phyloP scores from a whole-genome alignment of 2,113 vertebrate species.

The Heteronetta atricapilla region DNA sequence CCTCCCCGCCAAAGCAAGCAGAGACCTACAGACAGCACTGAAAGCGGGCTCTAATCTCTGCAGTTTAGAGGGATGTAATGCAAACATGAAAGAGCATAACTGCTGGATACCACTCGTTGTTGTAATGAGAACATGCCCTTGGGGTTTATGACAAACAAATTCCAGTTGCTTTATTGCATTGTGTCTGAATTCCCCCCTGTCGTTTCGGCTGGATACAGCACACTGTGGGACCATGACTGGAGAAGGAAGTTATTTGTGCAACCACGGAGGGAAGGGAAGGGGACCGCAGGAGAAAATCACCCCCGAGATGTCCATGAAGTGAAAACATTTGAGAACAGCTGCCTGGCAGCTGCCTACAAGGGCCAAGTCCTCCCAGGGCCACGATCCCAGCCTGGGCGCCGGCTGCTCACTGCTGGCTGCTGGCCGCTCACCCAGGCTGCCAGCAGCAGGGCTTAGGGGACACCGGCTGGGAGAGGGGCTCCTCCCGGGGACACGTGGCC shows the following conservation, averaged over 20 bases:
- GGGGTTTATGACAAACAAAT: constrained; percentile 21
- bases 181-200: constrained; percentile 18
- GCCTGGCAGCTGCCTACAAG: not conserved
- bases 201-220: not conserved
- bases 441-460: not conserved
- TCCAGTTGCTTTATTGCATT: constrained; percentile 21
- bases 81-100: constrained; percentile 18
- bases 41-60: not conserved
- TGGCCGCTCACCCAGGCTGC: not conserved
- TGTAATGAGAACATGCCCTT: constrained; percentile 2
- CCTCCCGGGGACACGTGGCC: not conserved
- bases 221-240: not conserved
- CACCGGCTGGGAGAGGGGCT: not conserved
- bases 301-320: not conserved
- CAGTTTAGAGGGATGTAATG: not conserved
- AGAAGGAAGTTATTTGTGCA: constrained; percentile 5
- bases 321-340: not conserved
- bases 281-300: not conserved
- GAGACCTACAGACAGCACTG: not conserved
- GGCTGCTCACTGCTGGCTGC: not conserved
- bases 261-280: not conserved
- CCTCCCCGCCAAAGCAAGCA: not conserved
- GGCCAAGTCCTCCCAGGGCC: not conserved
- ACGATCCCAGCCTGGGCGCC: too few relatives aligned
- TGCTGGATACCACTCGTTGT: not conserved